These are phyloP conservation scores for Drosophila macrospina DNA, from an alignment of 2,888 invertebrate species.

Conservation along the genomic window DNA sequence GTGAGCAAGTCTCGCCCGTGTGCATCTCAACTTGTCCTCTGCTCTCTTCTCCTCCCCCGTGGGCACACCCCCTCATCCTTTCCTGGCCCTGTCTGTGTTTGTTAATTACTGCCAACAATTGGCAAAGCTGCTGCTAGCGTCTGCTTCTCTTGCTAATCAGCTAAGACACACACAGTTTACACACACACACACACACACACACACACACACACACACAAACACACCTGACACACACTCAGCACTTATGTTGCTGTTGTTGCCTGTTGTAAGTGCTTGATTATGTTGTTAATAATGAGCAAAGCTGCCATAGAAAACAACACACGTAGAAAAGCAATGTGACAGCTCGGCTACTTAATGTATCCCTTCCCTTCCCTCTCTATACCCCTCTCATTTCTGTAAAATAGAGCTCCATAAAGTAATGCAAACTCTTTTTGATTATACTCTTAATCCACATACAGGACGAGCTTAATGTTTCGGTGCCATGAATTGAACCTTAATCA, in stretches of 20 bases:
- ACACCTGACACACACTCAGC: constrained; percentile 6
- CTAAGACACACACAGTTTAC: constrained; percentile 39
- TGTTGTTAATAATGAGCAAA: constrained; percentile 72
- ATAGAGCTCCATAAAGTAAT: neutral
- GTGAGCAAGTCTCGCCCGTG: constrained; percentile 26
- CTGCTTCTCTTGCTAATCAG: constrained; percentile 66
- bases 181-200: constrained; percentile 24
- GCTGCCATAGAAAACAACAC: constrained; percentile 34
- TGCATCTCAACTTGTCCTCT: constrained; percentile 2
- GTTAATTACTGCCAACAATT: constrained; percentile 76
- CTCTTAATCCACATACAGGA: no score
- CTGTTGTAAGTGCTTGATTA: constrained; percentile 65
- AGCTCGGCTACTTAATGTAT: constrained; percentile 1
- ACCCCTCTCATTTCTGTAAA: neutral
- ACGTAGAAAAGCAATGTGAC: constrained; percentile 2
- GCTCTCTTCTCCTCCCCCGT: neutral
- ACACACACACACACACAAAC: constrained; percentile 5
- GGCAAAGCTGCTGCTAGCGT: constrained; percentile 47
- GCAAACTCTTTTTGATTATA: neutral
- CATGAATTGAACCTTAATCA: neutral
- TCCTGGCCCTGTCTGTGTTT: constrained; percentile 34
- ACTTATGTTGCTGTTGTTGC: constrained; percentile 30
- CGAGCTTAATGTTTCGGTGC: neutral
- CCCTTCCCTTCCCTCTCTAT: neutral
- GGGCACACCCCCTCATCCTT: neutral